These are phyloP conservation scores for Karalla daura DNA, from an alignment of 2,797 vertebrate species.

Conservation along the genomic window DNA sequence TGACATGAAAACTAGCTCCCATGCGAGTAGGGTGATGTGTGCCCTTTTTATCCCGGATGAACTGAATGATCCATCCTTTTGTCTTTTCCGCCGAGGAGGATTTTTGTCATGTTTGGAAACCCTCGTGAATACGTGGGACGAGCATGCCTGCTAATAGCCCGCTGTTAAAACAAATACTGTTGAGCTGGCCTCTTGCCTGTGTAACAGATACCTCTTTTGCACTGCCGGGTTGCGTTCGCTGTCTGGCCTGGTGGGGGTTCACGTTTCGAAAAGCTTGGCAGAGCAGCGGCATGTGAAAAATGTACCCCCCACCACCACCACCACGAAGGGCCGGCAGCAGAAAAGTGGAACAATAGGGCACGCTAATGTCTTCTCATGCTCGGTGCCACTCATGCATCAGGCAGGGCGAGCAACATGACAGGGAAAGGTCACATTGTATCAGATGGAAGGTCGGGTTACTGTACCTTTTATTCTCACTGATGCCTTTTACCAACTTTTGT, in stretches of 20 bases:
- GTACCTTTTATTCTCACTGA: neutral
- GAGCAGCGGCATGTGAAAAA: conserved; percentile 60
- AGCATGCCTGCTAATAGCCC: conserved; percentile 40
- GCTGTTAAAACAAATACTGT: conserved; percentile 59
- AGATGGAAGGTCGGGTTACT: neutral
- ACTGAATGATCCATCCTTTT: neutral
- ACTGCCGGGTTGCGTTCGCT: conserved; percentile 30
- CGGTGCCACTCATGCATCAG: neutral
- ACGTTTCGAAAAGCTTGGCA: conserved; percentile 67
- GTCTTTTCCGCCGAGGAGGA: neutral
- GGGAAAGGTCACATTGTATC: neutral
- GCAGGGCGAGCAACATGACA: neutral
- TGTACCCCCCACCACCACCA: too few species aligned
- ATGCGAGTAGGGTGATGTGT: neutral
- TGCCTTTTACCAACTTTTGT: neutral
- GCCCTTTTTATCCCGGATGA: neutral
- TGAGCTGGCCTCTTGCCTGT: conserved; percentile 44
- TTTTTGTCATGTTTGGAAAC: conserved; percentile 32
- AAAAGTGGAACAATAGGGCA: conserved; percentile 47
- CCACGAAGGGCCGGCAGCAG: conserved; percentile 9
- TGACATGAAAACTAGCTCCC: too few species aligned
- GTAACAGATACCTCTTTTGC: conserved; percentile 60
- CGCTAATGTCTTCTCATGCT: conserved; percentile 4
- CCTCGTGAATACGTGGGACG: conserved; percentile 32
- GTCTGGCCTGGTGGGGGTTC: conserved; percentile 55